Evolutionary conservation across 2,797 vertebrate genomes (phyloP).

Genomic region (Furcifer pardalis): DNA sequence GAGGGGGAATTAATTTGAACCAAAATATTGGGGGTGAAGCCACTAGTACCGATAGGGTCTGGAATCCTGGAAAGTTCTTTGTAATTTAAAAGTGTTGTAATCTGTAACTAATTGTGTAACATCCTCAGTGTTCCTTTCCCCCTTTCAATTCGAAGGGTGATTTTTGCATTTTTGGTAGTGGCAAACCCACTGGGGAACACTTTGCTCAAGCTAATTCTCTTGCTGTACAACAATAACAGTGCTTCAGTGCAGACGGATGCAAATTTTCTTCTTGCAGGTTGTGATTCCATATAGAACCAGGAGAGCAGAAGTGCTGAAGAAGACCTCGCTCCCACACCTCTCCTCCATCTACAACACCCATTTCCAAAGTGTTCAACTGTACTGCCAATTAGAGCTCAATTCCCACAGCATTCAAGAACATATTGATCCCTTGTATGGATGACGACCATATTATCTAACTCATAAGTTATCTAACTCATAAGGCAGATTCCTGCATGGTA

Average conservation of each 20-base stretch:
- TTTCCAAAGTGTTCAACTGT: background rate
- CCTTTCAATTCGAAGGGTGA: background rate
- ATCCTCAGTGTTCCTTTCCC: background rate
- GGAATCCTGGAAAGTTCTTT: too few species aligned
- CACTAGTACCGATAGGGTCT: background rate
- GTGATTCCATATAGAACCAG: background rate
- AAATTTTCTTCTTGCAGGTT: background rate
- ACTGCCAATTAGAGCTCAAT: background rate
- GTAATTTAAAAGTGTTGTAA: background rate
- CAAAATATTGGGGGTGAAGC: background rate
- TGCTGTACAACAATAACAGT: background rate
- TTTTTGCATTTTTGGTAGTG: too few species aligned
- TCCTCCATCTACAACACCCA: background rate
- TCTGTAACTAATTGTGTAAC: background rate
- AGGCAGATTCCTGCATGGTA: background rate
- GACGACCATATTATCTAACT: too few species aligned
- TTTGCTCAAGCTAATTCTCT: background rate
- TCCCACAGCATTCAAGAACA: background rate
- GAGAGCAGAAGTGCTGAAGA: background rate
- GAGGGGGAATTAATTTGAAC: background rate
- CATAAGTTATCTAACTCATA: background rate
- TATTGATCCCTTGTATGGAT: background rate
- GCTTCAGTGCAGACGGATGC: too few species aligned
- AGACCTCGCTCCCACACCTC: background rate
- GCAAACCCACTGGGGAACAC: too few species aligned